Conservation (phyloP, 2,888 invertebrate species). For the Protodeltote pygarga region DNA sequence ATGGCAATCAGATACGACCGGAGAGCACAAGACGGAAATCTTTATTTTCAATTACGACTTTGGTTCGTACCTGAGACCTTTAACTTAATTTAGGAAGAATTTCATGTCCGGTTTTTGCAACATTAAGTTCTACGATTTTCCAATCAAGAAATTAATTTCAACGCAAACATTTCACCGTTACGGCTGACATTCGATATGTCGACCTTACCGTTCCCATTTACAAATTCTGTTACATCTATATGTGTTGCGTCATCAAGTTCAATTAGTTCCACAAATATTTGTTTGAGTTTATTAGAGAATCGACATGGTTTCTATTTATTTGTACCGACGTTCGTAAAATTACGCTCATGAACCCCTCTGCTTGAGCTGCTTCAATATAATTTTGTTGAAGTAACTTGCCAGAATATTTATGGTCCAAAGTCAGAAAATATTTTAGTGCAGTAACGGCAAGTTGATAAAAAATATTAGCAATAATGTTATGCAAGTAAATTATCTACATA, state of each 20-base stretch:
- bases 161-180: slow-evolving; percentile 30
- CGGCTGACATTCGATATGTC: slow-evolving; percentile 43
- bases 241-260: slow-evolving; percentile 43
- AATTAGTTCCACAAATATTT: slow-evolving; percentile 48
- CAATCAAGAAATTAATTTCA: slow-evolving; percentile 27
- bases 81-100: too few species aligned
- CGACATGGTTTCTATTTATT: slow-evolving; percentile 17
- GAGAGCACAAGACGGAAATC: too few species aligned
- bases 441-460: too few species aligned
- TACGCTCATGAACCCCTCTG: slow-evolving; percentile 4
- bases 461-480: too few species aligned
- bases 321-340: slow-evolving; percentile 17
- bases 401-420: too few species aligned
- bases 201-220: slow-evolving; percentile 43
- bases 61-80: too few species aligned
- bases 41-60: too few species aligned
- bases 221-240: slow-evolving; percentile 38
- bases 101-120: too few species aligned
- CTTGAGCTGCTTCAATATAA: neutral
- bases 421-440: too few species aligned
- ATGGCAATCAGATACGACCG: too few species aligned
- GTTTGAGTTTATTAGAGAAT: slow-evolving; percentile 18
- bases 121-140: too few species aligned
- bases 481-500: too few species aligned
- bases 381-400: neutral